A percentile compares a stretch with the other conserved stretches of the same genome.
These are phyloP conservation scores for Psittacus erithacus DNA, from an alignment of 2,113 vertebrate species.

Conservation along the genomic window DNA sequence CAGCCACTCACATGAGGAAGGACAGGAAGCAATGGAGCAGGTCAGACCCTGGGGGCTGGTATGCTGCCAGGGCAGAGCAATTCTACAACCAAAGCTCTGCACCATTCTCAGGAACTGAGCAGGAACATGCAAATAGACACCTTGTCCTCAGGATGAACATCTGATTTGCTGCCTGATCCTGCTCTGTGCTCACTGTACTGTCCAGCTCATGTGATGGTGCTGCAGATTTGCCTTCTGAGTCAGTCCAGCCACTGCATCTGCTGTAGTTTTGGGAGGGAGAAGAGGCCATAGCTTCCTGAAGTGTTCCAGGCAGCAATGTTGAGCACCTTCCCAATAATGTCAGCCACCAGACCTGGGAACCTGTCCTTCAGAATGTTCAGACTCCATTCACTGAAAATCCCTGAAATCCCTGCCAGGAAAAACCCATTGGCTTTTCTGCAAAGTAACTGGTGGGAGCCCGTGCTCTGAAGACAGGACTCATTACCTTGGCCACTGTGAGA, in stretches of 20 bases:
- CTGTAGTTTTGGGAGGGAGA: not conserved
- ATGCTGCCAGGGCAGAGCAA: not conserved
- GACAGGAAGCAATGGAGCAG: not conserved
- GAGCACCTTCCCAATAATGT: not conserved
- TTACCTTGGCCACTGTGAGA: not conserved
- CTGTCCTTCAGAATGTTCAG: not conserved
- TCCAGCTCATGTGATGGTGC: not conserved
- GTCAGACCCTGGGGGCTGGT: accelerated
- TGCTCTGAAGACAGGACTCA: not conserved
- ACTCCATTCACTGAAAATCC: not conserved
- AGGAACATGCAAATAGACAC: not conserved
- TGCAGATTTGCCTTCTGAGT: not conserved
- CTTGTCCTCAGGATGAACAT: accelerated
- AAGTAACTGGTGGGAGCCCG: not conserved
- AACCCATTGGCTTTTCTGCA: not conserved
- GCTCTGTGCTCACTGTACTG: accelerated
- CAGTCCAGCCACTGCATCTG: accelerated
- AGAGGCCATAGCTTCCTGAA: not conserved
- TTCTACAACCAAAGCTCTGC: not conserved
- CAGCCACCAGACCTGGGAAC: not conserved
- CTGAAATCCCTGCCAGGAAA: not conserved
- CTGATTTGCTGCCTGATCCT: not conserved
- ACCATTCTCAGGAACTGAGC: not conserved
- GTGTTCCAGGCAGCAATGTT: not conserved
- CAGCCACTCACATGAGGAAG: not conserved